Evolutionary conservation across 2,113 vertebrate genomes (phyloP), one percentile per base, ranked within the genome.

Genomic region (Sapayoa aenigma): DNA sequence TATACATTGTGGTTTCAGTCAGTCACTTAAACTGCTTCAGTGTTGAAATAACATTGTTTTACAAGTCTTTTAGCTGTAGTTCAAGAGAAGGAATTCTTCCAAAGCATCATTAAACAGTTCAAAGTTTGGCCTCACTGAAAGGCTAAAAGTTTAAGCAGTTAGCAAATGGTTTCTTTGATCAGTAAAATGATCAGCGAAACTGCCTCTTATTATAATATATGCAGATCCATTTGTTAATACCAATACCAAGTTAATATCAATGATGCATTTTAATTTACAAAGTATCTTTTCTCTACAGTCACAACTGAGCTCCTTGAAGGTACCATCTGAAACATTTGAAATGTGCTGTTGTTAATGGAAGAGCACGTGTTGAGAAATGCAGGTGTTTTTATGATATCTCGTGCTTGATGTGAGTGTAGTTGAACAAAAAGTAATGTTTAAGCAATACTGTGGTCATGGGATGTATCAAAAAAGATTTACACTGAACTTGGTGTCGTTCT

Each of bases 21-120:
- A 95, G 96, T 97, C 97, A 96, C 97, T 98, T 97, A 97, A 98
- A 97, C 96, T 96, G 87, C 95, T 97, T 97, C 89, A 86, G 65
- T 97, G 90, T 93, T 97, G 97, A 98, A 97, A 97, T 90, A 97
- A 97, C 92, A 75, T 94, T 97, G 52, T 97, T 96, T 97, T 95
- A 84, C 87, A 96, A 97, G 82, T 98, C 96, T 97, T 97, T 96
- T 95, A 97, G 97, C 86, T 90, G 66, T 91, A 97, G 93, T 96
- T 98, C 94, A 95, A 94, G 96, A 97, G 96, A 91, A 82, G 63
- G 44, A 96, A 72, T 73, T 95, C 85, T 96, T 96, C 91, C 62
- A 94, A 31, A 84, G 37, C 82, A 82, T 95, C 96, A 94, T 97
- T 97, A 96, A 96, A 92, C 41, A 86, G 83, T 97, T 97, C 91